phyloP scores from a whole-genome alignment of 2,888 invertebrate genomes.

The Drosophila formosana region DNA sequence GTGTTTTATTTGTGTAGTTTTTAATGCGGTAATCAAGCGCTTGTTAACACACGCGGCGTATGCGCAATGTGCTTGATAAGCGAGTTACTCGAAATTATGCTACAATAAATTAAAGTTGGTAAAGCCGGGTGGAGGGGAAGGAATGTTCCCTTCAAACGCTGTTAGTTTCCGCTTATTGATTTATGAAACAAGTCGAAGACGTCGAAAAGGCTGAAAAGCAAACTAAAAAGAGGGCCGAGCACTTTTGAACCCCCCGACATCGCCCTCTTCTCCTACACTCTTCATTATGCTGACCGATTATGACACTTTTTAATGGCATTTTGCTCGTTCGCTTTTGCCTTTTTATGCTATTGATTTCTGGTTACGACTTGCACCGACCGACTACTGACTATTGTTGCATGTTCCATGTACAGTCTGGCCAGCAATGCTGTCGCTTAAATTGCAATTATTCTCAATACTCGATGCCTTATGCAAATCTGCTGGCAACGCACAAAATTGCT shows the following conservation, averaged over 20 bases:
- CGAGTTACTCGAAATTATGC: slow-evolving; percentile 53
- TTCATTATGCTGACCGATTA: slow-evolving; percentile 78
- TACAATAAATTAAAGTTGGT: slow-evolving; percentile 59
- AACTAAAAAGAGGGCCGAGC: slow-evolving; percentile 31
- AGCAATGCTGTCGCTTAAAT: slow-evolving; percentile 15
- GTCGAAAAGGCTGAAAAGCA: slow-evolving; percentile 39
- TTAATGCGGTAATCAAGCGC: slow-evolving; percentile 75
- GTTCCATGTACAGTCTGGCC: slow-evolving; percentile 4
- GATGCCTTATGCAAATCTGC: background rate
- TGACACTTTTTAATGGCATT: slow-evolving; percentile 79
- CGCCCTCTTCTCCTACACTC: slow-evolving; percentile 15
- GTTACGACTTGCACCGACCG: slow-evolving; percentile 7
- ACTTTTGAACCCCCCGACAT: background rate
- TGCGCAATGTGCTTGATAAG: slow-evolving; percentile 44
- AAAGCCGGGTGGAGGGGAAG: background rate
- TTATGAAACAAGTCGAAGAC: slow-evolving; percentile 50
- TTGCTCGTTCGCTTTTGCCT: slow-evolving; percentile 66
- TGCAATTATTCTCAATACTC: slow-evolving; percentile 25
- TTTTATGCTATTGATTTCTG: slow-evolving; percentile 77
- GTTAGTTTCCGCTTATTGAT: slow-evolving; percentile 71
- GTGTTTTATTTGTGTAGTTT: slow-evolving; percentile 59
- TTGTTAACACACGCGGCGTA: slow-evolving; percentile 71
- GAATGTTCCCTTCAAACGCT: slow-evolving; percentile 33
- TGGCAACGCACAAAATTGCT: slow-evolving; percentile 2
- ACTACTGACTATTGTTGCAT: background rate